phyloP scores from a whole-genome alignment of 2,797 vertebrate species.

The Caiman crocodilus region DNA sequence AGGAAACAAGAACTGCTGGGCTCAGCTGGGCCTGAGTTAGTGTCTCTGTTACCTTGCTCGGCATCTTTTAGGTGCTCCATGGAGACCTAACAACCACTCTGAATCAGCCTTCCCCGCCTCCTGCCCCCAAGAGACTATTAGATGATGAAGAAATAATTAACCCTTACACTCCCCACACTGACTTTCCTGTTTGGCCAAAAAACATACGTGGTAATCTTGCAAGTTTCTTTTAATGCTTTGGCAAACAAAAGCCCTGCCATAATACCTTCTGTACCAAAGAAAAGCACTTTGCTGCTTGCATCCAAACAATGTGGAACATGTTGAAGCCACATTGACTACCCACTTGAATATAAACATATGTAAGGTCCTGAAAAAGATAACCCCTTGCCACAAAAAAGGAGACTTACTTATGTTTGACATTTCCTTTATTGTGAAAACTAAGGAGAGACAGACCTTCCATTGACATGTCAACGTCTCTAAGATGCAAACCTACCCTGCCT shows the following conservation, averaged over 20 bases:
- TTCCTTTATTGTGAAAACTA: neutral
- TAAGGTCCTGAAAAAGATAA: conserved; percentile 35
- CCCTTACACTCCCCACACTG: neutral
- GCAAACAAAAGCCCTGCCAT: neutral
- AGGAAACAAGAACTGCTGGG: conserved; percentile 9
- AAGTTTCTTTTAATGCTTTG: conserved; percentile 11
- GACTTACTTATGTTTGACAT: neutral
- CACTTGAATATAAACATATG: conserved; percentile 28
- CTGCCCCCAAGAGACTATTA: neutral
- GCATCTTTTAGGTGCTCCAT: conserved; percentile 1
- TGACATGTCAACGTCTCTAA: too few species aligned
- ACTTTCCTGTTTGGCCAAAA: conserved; percentile 20
- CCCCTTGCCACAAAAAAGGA: neutral
- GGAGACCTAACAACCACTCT: neutral
- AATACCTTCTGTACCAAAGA: conserved; percentile 41
- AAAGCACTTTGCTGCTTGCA: conserved; percentile 43
- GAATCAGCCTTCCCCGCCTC: neutral
- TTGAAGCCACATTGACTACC: conserved; percentile 53
- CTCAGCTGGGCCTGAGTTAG: neutral
- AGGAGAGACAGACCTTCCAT: too few species aligned
- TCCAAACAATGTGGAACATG: neutral
- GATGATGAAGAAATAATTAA: neutral
- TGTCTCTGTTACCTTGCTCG: neutral
- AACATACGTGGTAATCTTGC: neutral
- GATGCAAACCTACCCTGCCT: too few species aligned